Percentiles rank a stretch among this genome's conserved stretches.
Evolutionary conservation across 2,113 vertebrate species (phyloP).

Genomic region (Passer domesticus): DNA sequence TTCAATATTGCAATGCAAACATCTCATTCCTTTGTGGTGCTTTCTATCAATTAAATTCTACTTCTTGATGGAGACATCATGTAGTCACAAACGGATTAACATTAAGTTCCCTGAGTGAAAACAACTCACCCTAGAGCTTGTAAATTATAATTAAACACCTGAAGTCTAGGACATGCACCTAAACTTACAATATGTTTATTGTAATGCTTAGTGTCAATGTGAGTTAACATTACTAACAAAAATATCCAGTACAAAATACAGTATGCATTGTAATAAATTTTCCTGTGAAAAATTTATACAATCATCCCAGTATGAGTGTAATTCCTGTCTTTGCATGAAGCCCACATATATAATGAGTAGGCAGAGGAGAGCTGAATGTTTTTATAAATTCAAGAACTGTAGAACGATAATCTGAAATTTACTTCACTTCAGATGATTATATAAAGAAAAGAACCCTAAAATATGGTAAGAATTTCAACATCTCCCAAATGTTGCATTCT

Average conservation of each 20-base stretch:
- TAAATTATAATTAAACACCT: neutral
- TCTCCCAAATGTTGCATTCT: neutral
- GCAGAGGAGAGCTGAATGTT: neutral
- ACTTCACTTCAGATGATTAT: neutral
- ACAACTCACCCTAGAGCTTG: neutral
- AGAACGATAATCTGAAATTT: neutral
- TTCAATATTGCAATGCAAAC: neutral
- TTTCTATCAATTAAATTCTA: neutral
- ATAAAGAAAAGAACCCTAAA: slow-evolving; percentile 6
- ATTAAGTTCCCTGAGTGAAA: neutral
- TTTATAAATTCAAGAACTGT: neutral
- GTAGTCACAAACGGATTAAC: neutral
- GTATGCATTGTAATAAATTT: neutral
- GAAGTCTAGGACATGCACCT: neutral
- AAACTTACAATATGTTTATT: neutral
- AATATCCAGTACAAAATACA: neutral
- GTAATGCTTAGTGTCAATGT: accelerated
- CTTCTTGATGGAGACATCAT: neutral
- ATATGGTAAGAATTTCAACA: neutral
- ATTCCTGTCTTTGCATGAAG: neutral
- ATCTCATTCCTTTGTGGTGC: neutral
- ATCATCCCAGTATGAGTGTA: neutral
- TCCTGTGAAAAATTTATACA: neutral
- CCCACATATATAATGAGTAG: neutral
- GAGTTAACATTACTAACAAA: neutral